Conservation (phyloP, 2,888 invertebrate genomes). For the Epiblema foenella region DNA sequence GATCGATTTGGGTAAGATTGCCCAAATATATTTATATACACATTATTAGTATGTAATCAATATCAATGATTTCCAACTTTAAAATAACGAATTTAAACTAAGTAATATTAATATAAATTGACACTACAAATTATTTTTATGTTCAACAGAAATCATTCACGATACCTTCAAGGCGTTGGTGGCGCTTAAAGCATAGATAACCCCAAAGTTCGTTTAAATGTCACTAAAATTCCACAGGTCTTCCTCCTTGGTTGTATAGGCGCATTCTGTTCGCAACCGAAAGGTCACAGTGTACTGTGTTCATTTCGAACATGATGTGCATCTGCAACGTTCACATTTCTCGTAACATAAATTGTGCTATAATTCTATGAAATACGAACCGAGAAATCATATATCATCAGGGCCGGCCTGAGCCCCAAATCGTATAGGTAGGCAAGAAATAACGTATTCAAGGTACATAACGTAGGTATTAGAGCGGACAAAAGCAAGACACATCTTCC, state of each 20-base stretch:
- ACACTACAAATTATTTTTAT: background rate
- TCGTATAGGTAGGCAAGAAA: background rate
- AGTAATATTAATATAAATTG: too few species aligned
- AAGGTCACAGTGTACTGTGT: conserved; percentile 43
- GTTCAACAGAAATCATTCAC: conserved; percentile 1
- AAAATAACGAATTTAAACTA: too few species aligned
- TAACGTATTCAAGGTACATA: background rate
- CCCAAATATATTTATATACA: too few species aligned
- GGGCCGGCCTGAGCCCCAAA: conserved; percentile 10
- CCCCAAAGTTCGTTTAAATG: conserved; percentile 38
- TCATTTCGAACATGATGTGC: conserved; percentile 43
- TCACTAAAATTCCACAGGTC: conserved; percentile 37
- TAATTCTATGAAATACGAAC: conserved; percentile 33
- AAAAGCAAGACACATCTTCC: background rate
- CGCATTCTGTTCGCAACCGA: conserved; percentile 36
- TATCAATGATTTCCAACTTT: too few species aligned
- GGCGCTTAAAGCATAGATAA: conserved; percentile 19
- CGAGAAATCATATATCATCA: conserved; percentile 29
- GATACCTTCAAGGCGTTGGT: background rate
- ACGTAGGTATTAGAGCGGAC: background rate
- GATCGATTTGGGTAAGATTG: too few species aligned
- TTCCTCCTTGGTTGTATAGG: conserved; percentile 29
- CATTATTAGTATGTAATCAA: too few species aligned
- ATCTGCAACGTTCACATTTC: conserved; percentile 41
- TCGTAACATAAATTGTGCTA: conserved; percentile 43